Conservation (phyloP, 2,113 vertebrate genomes). For the Macquaria ambigua region DNA sequence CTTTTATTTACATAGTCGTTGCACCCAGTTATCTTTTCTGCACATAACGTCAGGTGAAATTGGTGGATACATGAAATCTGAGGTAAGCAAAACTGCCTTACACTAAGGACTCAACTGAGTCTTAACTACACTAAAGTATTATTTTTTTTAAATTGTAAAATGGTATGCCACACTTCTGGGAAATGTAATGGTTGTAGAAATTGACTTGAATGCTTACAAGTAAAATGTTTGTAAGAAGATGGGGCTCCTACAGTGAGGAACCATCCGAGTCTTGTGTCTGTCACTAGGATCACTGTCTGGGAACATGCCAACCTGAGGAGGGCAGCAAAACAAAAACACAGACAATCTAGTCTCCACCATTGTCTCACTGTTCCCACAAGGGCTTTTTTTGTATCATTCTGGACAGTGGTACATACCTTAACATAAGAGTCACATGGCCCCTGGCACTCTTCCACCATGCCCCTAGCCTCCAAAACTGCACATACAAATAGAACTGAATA, state of each 20-base stretch:
- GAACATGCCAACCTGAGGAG: slow-evolving; percentile 78
- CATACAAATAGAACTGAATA: slow-evolving; percentile 26
- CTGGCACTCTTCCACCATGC: slow-evolving; percentile 75
- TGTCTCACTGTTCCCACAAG: background rate
- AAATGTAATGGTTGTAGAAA: background rate
- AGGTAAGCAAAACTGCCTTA: background rate
- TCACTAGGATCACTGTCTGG: slow-evolving; percentile 70
- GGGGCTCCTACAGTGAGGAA: slow-evolving; percentile 78
- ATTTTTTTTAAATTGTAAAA: background rate
- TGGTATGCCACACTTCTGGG: background rate
- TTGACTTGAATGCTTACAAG: slow-evolving; percentile 68
- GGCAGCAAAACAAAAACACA: background rate
- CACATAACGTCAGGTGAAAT: background rate
- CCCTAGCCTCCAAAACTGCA: slow-evolving; percentile 89
- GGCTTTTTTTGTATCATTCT: background rate
- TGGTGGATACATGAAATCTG: background rate
- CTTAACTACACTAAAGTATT: background rate
- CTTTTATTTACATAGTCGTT: background rate
- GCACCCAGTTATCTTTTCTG: background rate
- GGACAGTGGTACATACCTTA: slow-evolving; percentile 81
- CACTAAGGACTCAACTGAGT: background rate
- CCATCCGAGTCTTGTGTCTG: slow-evolving; percentile 76
- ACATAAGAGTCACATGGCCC: slow-evolving; percentile 85
- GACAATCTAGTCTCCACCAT: background rate
- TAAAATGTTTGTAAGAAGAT: slow-evolving; percentile 80